Evolutionary conservation across 2,888 invertebrate species (phyloP).

Genomic region (Volucella inflata): DNA sequence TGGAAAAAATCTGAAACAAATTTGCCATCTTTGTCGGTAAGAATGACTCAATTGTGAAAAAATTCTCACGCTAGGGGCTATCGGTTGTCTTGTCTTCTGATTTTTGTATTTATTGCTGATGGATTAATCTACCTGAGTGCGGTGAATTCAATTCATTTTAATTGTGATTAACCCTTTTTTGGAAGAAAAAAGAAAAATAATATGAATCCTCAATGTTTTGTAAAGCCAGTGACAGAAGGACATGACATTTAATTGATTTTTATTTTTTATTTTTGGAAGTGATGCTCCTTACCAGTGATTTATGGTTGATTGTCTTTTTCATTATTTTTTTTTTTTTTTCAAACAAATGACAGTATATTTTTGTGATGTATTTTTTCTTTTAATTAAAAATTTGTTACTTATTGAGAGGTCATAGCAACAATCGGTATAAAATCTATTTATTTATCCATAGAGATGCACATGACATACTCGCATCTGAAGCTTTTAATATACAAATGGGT

Average conservation of each 20-base stretch:
- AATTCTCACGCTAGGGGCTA: conserved; percentile 63
- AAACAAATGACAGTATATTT: too few relatives aligned
- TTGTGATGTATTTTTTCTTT: too few relatives aligned
- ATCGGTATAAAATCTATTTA: too few relatives aligned
- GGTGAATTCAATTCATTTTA: conserved; percentile 55
- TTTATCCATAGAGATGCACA: too few relatives aligned
- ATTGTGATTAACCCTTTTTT: conserved; percentile 68
- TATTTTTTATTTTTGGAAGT: conserved; percentile 23
- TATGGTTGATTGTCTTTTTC: conserved; percentile 16
- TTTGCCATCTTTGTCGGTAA: conserved; percentile 48
- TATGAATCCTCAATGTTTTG: background rate
- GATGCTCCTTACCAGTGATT: conserved; percentile 59
- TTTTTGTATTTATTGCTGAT: conserved; percentile 16
- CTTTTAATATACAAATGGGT: too few relatives aligned
- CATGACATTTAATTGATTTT: conserved; percentile 52
- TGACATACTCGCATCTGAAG: too few relatives aligned
- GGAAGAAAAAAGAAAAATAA: conserved; percentile 15
- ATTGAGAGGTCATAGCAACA: too few relatives aligned
- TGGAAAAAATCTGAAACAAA: conserved; percentile 1
- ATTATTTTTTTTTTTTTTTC: background rate
- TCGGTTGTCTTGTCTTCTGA: conserved; percentile 63
- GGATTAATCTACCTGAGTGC: conserved; percentile 55
- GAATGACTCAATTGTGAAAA: conserved; percentile 39
- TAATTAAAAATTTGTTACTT: too few relatives aligned
- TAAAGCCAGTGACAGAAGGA: conserved; percentile 31